These are phyloP conservation scores for Apostichopus japonicus DNA, from an alignment of 35 echinoderm and acorn worm species.

Conservation along the genomic window DNA sequence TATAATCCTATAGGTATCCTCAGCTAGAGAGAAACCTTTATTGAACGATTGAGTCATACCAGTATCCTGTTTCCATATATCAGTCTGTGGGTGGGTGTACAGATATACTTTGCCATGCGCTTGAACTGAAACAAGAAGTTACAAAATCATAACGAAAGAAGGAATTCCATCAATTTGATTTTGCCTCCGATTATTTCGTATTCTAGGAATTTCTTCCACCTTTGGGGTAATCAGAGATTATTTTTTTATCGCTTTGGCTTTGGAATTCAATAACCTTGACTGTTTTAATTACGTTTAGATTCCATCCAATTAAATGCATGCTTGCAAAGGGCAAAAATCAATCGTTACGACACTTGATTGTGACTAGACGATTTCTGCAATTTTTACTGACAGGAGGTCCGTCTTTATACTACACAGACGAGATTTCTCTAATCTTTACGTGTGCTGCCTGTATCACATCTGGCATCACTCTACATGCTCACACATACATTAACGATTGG, in stretches of 20 bases:
- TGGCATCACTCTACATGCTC: neutral
- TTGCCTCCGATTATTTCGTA: neutral
- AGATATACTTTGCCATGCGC: too few species aligned
- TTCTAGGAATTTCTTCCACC: slow-evolving; percentile 2
- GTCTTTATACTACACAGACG: neutral
- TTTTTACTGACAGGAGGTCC: neutral
- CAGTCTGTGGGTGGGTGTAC: too few species aligned
- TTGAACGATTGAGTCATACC: too few species aligned
- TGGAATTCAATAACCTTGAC: neutral
- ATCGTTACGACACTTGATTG: neutral
- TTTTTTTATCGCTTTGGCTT: neutral
- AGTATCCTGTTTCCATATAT: too few species aligned
- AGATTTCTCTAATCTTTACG: neutral
- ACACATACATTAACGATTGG: too few species aligned
- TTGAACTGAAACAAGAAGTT: too few species aligned
- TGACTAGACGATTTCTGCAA: neutral
- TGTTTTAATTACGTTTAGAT: slow-evolving; percentile 14
- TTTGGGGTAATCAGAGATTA: neutral
- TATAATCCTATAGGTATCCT: too few species aligned
- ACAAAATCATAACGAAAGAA: neutral
- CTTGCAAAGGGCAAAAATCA: slow-evolving; percentile 20
- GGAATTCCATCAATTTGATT: neutral
- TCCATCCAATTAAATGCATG: neutral
- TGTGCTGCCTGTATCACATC: neutral
- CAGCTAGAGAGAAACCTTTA: too few species aligned